Evolutionary conservation across 2,888 invertebrate genomes (phyloP).

Genomic region (Gymnoscelis rufifasciata): DNA sequence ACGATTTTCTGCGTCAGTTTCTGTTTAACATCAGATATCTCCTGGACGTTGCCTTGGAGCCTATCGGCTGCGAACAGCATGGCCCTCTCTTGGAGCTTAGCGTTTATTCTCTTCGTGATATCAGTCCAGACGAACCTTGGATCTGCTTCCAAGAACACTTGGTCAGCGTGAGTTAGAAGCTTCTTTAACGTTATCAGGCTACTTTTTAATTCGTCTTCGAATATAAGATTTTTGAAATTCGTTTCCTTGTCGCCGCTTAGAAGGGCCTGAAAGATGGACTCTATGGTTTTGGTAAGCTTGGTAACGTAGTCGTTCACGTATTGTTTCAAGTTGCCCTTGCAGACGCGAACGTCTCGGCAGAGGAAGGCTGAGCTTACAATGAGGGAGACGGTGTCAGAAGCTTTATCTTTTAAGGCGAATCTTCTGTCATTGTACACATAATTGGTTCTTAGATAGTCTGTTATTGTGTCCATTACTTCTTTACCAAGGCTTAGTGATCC

Average conservation of each 20-base stretch:
- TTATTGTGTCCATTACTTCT: slow-evolving; percentile 50
- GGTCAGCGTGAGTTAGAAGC: slow-evolving; percentile 36
- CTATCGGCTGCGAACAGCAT: slow-evolving; percentile 33
- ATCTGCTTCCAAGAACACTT: slow-evolving; percentile 32
- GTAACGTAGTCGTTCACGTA: slow-evolving; percentile 51
- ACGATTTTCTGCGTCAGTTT: slow-evolving; percentile 43
- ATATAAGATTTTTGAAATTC: slow-evolving; percentile 21
- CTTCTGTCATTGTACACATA: slow-evolving; percentile 9
- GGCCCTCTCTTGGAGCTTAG: slow-evolving; percentile 45
- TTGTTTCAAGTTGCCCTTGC: slow-evolving; percentile 33
- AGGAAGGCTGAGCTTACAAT: slow-evolving; percentile 41
- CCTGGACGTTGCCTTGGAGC: slow-evolving; percentile 30
- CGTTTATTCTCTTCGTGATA: slow-evolving; percentile 50
- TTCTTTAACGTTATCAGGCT: slow-evolving; percentile 38
- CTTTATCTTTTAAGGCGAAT: neutral
- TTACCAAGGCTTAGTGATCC: slow-evolving; percentile 55
- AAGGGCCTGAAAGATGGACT: slow-evolving; percentile 38
- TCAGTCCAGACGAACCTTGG: slow-evolving; percentile 43
- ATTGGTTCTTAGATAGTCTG: slow-evolving; percentile 35
- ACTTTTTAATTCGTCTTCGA: slow-evolving; percentile 38
- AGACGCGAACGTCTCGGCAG: slow-evolving; percentile 47
- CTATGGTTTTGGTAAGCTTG: slow-evolving; percentile 39
- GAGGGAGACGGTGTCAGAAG: slow-evolving; percentile 31
- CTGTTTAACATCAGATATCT: slow-evolving; percentile 32
- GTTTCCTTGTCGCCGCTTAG: slow-evolving; percentile 25